Evolutionary conservation across 2,888 invertebrate species (phyloP).

Genomic region (Diarsia mendica): DNA sequence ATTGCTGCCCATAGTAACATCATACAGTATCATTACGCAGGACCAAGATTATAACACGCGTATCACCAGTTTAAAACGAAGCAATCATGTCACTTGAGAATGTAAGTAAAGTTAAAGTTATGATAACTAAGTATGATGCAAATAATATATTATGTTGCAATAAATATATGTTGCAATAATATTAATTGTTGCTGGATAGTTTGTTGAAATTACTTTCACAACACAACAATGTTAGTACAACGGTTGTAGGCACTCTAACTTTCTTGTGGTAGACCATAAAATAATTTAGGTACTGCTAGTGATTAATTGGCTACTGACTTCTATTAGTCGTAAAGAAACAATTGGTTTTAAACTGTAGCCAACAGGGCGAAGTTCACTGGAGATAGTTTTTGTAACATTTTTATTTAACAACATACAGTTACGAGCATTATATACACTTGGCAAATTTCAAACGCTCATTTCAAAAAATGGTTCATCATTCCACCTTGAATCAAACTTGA

Average conservation of each 20-base stretch:
- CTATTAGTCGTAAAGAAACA: background rate
- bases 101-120: background rate
- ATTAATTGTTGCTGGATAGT: slow-evolving; percentile 23
- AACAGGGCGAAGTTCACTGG: background rate
- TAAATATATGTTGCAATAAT: background rate
- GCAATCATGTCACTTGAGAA: background rate
- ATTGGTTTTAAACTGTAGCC: background rate
- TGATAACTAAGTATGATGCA: background rate
- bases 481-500: too few relatives aligned
- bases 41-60: too few relatives aligned
- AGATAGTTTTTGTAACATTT: background rate
- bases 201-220: slow-evolving; percentile 9
- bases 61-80: background rate
- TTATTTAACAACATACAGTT: too few relatives aligned
- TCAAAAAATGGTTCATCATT: too few relatives aligned
- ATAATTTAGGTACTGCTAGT: slow-evolving; percentile 12
- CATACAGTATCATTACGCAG: too few relatives aligned
- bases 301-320: background rate
- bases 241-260: slow-evolving; percentile 3
- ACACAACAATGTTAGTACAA: slow-evolving; percentile 21
- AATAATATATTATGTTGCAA: background rate
- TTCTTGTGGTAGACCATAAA: slow-evolving; percentile 17
- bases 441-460: too few relatives aligned
- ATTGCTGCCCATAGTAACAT: too few relatives aligned
- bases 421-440: too few relatives aligned